A percentile compares a stretch with the other conserved stretches of the same genome.
Conservation (phyloP, 2,888 invertebrate species). For the Euspilapteryx auroguttella region DNA sequence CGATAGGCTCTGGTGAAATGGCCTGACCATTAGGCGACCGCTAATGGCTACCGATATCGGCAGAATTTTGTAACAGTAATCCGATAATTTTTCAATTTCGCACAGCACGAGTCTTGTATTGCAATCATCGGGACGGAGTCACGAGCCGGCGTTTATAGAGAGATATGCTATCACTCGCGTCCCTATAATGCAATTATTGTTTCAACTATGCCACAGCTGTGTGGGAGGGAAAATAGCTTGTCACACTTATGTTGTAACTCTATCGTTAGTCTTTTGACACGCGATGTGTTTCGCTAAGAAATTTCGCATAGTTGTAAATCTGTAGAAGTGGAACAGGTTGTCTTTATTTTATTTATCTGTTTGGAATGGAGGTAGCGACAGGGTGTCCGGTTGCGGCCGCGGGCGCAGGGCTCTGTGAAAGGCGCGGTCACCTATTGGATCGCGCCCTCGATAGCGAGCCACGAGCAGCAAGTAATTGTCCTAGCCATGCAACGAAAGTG, state of each 20-base stretch:
- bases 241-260: too few relatives aligned
- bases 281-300: too few relatives aligned
- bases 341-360: too few relatives aligned
- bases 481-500: conserved; percentile 19
- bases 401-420: conserved; percentile 19
- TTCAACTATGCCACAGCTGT: background rate
- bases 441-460: conserved; percentile 32
- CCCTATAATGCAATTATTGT: conserved; percentile 1
- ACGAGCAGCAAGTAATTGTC: conserved; percentile 19
- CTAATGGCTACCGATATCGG: conserved; percentile 22
- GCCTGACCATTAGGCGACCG: conserved; percentile 17
- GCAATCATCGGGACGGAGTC: conserved; percentile 22
- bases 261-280: background rate
- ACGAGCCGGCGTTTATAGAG: conserved; percentile 12
- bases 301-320: too few relatives aligned
- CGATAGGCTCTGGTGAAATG: conserved; percentile 16
- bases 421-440: conserved; percentile 36
- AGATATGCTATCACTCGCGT: conserved; percentile 1
- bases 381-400: background rate
- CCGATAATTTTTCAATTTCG: conserved; percentile 25
- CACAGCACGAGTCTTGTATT: conserved; percentile 25
- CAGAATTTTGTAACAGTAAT: conserved; percentile 28
- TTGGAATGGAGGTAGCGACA: too few relatives aligned
- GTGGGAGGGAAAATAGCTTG: conserved; percentile 1
- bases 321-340: too few relatives aligned